Base-by-base conservation (phyloP, 2,113 vertebrate species). In the Mesocricetus auratus region DNA sequence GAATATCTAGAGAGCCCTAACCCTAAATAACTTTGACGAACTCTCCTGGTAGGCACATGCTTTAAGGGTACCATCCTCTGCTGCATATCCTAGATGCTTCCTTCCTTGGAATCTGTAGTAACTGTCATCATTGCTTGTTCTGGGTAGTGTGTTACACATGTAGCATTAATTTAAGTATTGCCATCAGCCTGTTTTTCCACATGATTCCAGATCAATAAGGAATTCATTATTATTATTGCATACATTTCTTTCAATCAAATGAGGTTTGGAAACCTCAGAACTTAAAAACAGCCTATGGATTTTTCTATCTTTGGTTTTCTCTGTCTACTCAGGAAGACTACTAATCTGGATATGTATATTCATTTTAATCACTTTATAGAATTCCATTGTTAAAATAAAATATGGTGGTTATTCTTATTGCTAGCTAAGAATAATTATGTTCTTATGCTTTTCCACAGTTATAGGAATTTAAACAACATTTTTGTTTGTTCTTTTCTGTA, bases 11-110 rank as follows among this genome's bases (percentile, higher is more conserved):
- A 74, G 71, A 86, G 13, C 39, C 36, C 39, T 74, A 26, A 56
- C 62, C 45, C 58, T 29, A 24, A 9, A 6, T 81, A 22, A 24
- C 58, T 31, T 16, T 2, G 0, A 5, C 50, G 19, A 2, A 22
- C 15, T 39, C 64, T 33, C 56, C 69, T 3, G 0, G 31, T 3
- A 2, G 50, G 33, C 19, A 3, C 1, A 0, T 26, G 36, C 68
- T 5, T 12, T 13, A 29, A 7, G 29, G 45, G 69, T 26, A 3
- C 26, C 77, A 47, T 47, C 26, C 47, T 79, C 47, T 42, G 19
- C 69, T 22, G 19, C 33, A 33, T 17, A 7, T n/a, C 68, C 68
- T 69, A 31, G 42, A 42, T 42, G 73, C 10, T 24, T 22, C 39
- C 47, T 79, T 8, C 12, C 39, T 45, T 64, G 15, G 85, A 33